Evolutionary conservation across 2,113 vertebrate genomes (phyloP).

Genomic region (Carlito syrichta): DNA sequence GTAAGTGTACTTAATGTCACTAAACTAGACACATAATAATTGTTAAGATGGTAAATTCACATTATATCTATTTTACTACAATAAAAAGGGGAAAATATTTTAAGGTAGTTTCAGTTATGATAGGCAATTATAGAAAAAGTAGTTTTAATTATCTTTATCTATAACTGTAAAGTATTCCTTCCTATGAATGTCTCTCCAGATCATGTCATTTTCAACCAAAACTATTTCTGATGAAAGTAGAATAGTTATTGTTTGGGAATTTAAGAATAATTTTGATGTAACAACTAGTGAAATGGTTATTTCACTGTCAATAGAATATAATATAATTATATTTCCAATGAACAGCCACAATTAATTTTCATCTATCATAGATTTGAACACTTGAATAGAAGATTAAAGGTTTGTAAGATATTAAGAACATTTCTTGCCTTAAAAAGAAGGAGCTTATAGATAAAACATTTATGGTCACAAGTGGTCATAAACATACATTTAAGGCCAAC

Average conservation of each 20-base stretch:
- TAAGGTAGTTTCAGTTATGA: not conserved
- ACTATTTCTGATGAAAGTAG: not conserved
- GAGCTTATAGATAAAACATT: not conserved
- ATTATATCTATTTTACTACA: not conserved
- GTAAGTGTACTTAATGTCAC: not conserved
- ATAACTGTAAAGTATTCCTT: not conserved
- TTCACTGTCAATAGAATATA: not conserved
- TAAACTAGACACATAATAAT: not conserved
- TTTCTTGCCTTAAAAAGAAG: not conserved
- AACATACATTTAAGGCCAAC: not conserved
- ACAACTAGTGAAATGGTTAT: too few relatives aligned
- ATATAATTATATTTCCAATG: not conserved
- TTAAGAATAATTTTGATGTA: conserved; percentile 28
- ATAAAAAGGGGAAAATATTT: not conserved
- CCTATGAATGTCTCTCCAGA: not conserved
- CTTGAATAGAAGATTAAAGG: not conserved
- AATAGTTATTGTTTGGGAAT: not conserved
- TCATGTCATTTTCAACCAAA: not conserved
- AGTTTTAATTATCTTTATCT: not conserved
- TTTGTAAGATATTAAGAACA: not conserved
- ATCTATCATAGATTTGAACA: not conserved
- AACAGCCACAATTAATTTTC: not conserved
- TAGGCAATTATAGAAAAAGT: not conserved
- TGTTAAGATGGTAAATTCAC: not conserved
- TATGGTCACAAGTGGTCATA: not conserved